Conservation (phyloP, 1,140 invertebrate species). For the Tetramorium parvispinum region DNA sequence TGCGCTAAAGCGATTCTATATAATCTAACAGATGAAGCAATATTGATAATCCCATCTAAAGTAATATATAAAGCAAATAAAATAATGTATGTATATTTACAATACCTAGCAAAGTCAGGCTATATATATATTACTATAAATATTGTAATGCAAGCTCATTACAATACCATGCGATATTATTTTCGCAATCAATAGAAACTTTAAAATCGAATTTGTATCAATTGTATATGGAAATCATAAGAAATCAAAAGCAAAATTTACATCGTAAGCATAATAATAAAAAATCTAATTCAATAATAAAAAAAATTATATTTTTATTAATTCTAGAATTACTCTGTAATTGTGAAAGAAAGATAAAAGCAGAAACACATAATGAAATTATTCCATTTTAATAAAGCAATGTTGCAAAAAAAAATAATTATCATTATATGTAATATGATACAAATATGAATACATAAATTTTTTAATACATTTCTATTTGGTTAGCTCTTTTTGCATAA, state of each 20-base stretch:
- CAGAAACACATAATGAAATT: conserved; percentile 34
- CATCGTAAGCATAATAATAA: not conserved
- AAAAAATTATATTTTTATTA: not conserved
- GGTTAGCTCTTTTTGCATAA: not conserved
- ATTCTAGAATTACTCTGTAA: conserved; percentile 23
- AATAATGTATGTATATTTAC: conserved; percentile 16
- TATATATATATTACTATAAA: not conserved
- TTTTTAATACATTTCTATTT: conserved; percentile 14
- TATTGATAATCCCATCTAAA: conserved; percentile 4
- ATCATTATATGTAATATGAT: not conserved
- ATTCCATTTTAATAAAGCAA: not conserved
- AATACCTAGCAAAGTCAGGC: not conserved
- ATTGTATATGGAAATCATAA: conserved; percentile 12
- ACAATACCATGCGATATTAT: conserved; percentile 17
- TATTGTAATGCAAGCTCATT: conserved; percentile 1
- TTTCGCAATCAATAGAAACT: not conserved
- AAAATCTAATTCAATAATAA: conserved; percentile 31
- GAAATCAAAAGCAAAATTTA: not conserved
- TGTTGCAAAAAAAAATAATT: conserved; percentile 12
- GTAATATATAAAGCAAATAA: conserved; percentile 31
- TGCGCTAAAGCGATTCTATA: conserved; percentile 13
- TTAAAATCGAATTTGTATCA: not conserved
- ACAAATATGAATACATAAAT: conserved; percentile 13
- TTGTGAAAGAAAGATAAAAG: conserved; percentile 10
- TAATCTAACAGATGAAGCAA: conserved; percentile 1